Base-by-base conservation (phyloP, 2,888 invertebrate genomes). In the Rhingia campestris region DNA sequence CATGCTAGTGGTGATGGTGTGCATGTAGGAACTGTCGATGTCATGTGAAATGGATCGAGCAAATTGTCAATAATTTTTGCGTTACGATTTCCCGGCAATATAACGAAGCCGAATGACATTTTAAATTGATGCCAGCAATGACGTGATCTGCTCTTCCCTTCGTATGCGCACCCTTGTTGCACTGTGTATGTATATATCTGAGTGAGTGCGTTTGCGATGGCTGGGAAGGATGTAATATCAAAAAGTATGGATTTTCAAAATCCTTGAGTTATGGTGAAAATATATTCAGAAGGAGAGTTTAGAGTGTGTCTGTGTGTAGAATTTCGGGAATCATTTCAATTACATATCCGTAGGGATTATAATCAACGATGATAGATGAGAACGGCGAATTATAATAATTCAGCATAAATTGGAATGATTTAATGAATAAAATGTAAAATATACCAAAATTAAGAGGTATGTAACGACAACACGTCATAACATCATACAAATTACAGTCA, bases 41-140 rank as follows among this genome's bases (percentile, higher is more conserved):
- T 76, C 87, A 87, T 86, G 87, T 87, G 88, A 88, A 88, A 88
- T 88, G 88, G 86, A 88, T 88, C 88, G 87, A 87, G 86, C 86
- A 88, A 88, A 88, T 88, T 88, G 88, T 88, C 88, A 88, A 88
- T 87, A 86, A 87, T 87, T 88, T 88, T 87, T 87, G 86, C 75
- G 77, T 77, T 86, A 77, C 64, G 77, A 82, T 77, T 84, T 76
- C 75, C 47, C 74, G 63, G 51, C 37, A 69, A 56, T 75, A 72
- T 22, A n/a, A 82, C 75, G 75, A 82, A 22, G 74, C 74, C 70
- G 64, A 75, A 80, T 84, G 84, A 80, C 84, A 75, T 75, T 84
- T 80, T 61, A 80, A 84, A 84, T 80, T 84, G 80, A 84, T 84
- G 75, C 66, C 43, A 56, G 70, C 49, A 49, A 49, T 75, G 75